Conservation (phyloP, 2,797 vertebrate genomes). For the Neosalanx taihuensis region DNA sequence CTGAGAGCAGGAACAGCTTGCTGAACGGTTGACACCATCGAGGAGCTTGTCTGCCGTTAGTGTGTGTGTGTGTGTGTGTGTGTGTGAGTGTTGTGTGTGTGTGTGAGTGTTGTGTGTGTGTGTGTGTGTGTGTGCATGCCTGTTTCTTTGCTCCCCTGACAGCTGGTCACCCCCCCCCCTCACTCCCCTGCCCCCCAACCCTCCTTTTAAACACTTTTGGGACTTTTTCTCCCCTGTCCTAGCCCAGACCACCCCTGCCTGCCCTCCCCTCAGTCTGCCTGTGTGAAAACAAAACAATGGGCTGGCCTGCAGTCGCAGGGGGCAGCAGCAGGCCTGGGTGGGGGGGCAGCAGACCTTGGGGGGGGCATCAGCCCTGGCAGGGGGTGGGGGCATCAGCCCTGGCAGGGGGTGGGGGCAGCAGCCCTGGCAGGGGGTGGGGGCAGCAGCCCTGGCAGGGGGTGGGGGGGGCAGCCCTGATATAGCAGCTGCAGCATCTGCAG, state of each 20-base stretch:
- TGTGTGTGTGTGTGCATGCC: slow-evolving; percentile 14
- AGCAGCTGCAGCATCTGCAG: not conserved
- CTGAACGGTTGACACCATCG: slow-evolving; percentile 27
- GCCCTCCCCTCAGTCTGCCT: not conserved
- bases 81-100: not conserved
- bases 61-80: slow-evolving; percentile 16
- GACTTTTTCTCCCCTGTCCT: slow-evolving; percentile 1
- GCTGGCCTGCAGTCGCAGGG: slow-evolving; percentile 49
- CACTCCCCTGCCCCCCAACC: slow-evolving; percentile 8
- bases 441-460: no score
- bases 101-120: slow-evolving; percentile 1
- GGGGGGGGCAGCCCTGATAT: no score
- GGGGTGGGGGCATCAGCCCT: no score
- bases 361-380: no score
- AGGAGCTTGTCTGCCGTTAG: slow-evolving; percentile 19
- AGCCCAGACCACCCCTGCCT: slow-evolving; percentile 6
- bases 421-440: no score
- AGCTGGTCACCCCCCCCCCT: slow-evolving; percentile 51
- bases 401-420: no score
- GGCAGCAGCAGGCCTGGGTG: not conserved
- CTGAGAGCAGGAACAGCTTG: slow-evolving; percentile 36
- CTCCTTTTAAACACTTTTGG: slow-evolving; percentile 41
- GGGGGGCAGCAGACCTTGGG: slow-evolving; percentile 55
- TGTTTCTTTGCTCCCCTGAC: slow-evolving; percentile 49
- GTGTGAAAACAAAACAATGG: slow-evolving; percentile 50